These are phyloP conservation scores for Cercopithecus mona DNA, from an alignment of 2,113 vertebrate genomes.

Conservation along the genomic window DNA sequence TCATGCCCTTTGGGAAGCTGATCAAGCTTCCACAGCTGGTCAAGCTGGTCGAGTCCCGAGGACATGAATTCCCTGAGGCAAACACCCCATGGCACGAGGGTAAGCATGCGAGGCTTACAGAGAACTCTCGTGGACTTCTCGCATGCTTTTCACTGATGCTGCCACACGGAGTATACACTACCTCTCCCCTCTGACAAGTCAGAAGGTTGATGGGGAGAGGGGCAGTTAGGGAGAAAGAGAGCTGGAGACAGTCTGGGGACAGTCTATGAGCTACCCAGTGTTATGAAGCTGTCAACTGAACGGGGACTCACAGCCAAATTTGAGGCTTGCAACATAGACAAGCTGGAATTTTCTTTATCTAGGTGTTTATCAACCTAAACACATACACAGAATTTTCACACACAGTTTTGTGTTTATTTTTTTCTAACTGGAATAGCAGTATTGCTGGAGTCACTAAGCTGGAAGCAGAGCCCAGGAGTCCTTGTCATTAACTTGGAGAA, in stretches of 20 bases:
- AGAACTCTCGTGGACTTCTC: background rate
- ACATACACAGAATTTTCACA: background rate
- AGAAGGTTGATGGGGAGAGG: background rate
- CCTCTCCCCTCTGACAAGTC: background rate
- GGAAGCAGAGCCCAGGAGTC: background rate
- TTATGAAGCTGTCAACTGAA: background rate
- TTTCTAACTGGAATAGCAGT: background rate
- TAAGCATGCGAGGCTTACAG: background rate
- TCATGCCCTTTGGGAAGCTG: background rate
- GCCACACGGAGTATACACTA: background rate
- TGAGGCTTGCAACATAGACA: background rate
- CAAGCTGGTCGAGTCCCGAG: background rate
- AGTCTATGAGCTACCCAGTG: background rate
- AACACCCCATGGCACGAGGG: background rate
- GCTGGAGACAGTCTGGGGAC: background rate
- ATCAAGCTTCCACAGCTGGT: background rate
- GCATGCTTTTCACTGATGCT: background rate
- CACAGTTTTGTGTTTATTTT: background rate
- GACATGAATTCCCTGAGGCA: background rate
- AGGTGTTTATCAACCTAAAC: background rate
- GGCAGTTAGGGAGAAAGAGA: background rate
- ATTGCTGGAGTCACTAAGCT: background rate
- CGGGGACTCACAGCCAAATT: background rate
- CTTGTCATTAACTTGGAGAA: background rate
- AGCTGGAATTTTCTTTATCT: background rate